Conservation (phyloP, 2,888 invertebrate species). For the Protula sp. region DNA sequence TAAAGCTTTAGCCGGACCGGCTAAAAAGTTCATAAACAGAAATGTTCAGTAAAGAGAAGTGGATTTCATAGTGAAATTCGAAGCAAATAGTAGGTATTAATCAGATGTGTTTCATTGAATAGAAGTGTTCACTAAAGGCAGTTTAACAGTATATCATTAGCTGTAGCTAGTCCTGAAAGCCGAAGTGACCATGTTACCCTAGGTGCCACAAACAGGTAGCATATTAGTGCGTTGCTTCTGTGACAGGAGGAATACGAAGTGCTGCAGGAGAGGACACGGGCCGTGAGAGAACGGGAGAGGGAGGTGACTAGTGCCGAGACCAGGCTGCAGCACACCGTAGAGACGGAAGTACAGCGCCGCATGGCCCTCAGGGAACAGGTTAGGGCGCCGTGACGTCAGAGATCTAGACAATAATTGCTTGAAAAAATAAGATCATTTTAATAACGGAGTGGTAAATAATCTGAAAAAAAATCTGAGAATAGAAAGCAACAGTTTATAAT, state of each 20-base stretch:
- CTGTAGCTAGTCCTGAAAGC: neutral
- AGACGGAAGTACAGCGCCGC: conserved; percentile 7
- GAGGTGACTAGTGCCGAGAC: conserved; percentile 1
- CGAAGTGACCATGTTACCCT: neutral
- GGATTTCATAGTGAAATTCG: too few species aligned
- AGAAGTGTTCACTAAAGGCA: neutral
- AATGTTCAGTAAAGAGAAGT: too few species aligned
- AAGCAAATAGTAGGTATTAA: too few species aligned
- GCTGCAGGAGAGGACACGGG: conserved; percentile 11
- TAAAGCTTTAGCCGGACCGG: too few species aligned
- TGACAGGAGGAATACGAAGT: conserved; percentile 14
- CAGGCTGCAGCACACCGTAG: conserved; percentile 4
- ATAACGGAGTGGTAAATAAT: too few species aligned
- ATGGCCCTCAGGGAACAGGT: conserved; percentile 12
- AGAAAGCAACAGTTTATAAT: too few species aligned
- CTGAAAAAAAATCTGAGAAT: too few species aligned
- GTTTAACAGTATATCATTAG: neutral
- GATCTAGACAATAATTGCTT: neutral
- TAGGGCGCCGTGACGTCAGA: neutral
- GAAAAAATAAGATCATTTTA: too few species aligned
- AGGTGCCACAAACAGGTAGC: neutral
- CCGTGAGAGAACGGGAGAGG: conserved; percentile 11
- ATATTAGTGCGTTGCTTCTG: too few species aligned
- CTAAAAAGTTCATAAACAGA: too few species aligned
- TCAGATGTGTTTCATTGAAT: too few species aligned